Conservation (phyloP, 2,888 invertebrate species). For the Eilema sororculum region DNA sequence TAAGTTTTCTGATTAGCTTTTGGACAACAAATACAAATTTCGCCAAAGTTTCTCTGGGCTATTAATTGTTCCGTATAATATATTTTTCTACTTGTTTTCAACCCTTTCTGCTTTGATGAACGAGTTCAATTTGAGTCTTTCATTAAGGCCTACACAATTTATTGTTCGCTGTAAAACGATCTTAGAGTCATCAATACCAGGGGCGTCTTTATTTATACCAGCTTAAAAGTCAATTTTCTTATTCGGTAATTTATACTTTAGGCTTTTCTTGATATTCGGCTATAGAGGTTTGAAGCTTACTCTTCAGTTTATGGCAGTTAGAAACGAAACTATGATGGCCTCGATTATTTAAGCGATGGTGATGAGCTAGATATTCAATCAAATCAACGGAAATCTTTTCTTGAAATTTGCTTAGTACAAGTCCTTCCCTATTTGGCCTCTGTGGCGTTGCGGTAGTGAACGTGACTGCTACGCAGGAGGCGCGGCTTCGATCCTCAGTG, state of each 20-base stretch:
- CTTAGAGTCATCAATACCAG: slow-evolving; percentile 6
- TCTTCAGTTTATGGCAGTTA: no score
- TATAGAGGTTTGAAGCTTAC: no score
- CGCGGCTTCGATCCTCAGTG: no score
- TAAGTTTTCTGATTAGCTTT: background rate
- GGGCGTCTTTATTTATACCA: background rate
- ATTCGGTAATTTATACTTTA: background rate
- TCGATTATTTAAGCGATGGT: no score
- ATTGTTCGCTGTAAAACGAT: slow-evolving; percentile 3
- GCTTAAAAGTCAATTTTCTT: background rate
- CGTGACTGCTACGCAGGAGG: no score
- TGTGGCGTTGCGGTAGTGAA: no score
- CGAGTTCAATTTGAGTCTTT: slow-evolving; percentile 9
- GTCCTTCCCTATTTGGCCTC: no score
- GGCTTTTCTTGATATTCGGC: background rate
- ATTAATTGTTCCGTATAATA: slow-evolving; percentile 22
- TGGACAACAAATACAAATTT: slow-evolving; percentile 6
- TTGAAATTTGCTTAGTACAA: no score
- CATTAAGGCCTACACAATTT: background rate
- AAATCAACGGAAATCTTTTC: no score
- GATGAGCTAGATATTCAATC: no score
- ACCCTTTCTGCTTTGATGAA: slow-evolving; percentile 16
- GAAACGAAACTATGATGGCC: no score
- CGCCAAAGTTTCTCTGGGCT: slow-evolving; percentile 6
- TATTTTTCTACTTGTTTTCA: slow-evolving; percentile 20